phyloP scores from a whole-genome alignment of 2,113 vertebrate species.

The Galbula dea region DNA sequence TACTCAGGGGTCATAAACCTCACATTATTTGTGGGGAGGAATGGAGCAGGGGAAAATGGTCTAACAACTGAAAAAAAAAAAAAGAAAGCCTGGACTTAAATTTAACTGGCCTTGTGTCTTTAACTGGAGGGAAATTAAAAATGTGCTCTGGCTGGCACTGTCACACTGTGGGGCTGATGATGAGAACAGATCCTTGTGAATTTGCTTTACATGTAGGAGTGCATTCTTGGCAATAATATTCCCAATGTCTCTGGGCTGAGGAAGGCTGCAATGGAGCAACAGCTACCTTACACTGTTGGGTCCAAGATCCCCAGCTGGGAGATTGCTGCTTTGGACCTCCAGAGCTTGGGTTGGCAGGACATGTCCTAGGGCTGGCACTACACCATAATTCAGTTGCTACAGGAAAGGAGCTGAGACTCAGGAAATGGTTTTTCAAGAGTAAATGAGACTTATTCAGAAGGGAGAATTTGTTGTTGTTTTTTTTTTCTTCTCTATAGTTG shows the following conservation, averaged over 20 bases:
- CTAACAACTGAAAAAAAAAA: background rate
- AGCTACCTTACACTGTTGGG: background rate
- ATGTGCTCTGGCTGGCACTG: background rate
- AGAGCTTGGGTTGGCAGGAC: background rate
- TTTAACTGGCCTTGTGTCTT: background rate
- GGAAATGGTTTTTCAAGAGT: background rate
- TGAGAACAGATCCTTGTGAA: background rate
- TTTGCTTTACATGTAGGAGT: background rate
- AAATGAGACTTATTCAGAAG: background rate
- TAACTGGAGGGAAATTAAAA: background rate
- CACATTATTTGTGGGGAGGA: slow-evolving; percentile 48
- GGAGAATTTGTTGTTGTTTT: background rate
- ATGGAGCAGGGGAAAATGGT: background rate
- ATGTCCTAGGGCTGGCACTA: background rate
- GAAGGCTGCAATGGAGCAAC: background rate
- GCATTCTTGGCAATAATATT: background rate
- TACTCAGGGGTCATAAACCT: slow-evolving; percentile 71
- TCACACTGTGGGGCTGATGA: background rate
- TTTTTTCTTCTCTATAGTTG: background rate
- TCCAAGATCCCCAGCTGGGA: background rate
- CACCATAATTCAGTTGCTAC: background rate
- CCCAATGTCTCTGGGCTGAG: background rate
- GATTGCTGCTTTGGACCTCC: background rate
- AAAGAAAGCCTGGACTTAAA: background rate
- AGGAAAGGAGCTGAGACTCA: background rate